Evolutionary conservation across 2,113 vertebrate genomes (phyloP).

Genomic region (Eulemur rufifrons): DNA sequence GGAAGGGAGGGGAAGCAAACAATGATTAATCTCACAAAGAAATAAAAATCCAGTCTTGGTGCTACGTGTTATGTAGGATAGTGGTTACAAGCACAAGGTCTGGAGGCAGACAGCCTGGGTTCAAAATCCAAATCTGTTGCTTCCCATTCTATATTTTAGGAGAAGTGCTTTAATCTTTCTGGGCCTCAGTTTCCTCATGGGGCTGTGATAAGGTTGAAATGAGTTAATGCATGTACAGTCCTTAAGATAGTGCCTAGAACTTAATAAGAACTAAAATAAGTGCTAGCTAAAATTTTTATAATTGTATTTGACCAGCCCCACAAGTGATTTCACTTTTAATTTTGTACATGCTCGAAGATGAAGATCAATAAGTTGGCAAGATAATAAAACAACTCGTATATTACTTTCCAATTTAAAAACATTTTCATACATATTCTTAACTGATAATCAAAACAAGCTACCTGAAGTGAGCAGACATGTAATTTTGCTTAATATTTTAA

Average conservation of each 20-base stretch:
- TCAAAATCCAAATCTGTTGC: not conserved
- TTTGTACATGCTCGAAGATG: not conserved
- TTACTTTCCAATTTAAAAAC: constrained; percentile 23
- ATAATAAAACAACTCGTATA: not conserved
- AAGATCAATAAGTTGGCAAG: not conserved
- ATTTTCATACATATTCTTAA: not conserved
- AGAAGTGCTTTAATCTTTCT: not conserved
- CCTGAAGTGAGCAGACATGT: not conserved
- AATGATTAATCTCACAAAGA: not conserved
- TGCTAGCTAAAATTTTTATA: not conserved
- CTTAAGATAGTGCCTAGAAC: not conserved
- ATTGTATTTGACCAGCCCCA: not conserved
- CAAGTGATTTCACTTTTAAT: not conserved
- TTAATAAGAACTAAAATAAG: not conserved
- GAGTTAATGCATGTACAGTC: not conserved
- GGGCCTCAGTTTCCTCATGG: not conserved
- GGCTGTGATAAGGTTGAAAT: not conserved
- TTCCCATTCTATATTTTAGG: not conserved
- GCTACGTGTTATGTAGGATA: fast-evolving
- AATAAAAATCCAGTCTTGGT: not conserved
- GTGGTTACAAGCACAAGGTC: not conserved
- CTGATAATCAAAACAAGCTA: constrained; percentile 14
- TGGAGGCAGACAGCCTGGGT: not conserved
- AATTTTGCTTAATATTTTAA: not conserved
- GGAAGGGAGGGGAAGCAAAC: not conserved